Evolutionary conservation across 2,888 invertebrate genomes (phyloP).

Genomic region (Mesochorus sp.): DNA sequence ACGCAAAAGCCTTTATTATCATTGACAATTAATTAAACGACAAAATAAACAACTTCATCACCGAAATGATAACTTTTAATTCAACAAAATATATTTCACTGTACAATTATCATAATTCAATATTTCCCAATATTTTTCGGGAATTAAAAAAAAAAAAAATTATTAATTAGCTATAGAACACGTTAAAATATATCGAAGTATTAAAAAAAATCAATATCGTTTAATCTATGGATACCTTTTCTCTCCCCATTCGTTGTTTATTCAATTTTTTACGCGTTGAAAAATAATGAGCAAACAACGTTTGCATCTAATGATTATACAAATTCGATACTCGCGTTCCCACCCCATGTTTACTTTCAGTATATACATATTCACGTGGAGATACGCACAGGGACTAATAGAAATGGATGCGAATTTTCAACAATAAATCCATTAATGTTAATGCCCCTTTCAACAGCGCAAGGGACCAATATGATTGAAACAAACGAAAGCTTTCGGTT

Average conservation of each 20-base stretch:
- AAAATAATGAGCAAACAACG: constrained; percentile 41
- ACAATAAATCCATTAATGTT: constrained; percentile 79
- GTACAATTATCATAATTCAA: too few species aligned
- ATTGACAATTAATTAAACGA: too few species aligned
- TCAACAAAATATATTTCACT: too few species aligned
- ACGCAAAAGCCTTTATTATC: too few species aligned
- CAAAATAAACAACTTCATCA: too few species aligned
- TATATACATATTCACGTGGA: background rate
- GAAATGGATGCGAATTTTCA: constrained; percentile 75
- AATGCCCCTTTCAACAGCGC: constrained; percentile 72
- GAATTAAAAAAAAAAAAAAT: too few species aligned
- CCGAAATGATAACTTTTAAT: too few species aligned
- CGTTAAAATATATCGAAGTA: too few species aligned
- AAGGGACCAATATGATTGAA: constrained; percentile 69
- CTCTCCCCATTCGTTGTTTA: background rate
- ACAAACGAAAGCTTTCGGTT: constrained; percentile 71
- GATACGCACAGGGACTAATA: constrained; percentile 67
- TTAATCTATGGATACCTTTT: constrained; percentile 29
- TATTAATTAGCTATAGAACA: too few species aligned
- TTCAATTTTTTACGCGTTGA: background rate
- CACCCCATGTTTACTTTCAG: background rate
- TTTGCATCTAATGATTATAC: constrained; percentile 51
- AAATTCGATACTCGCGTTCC: constrained; percentile 34
- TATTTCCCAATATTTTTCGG: too few species aligned
- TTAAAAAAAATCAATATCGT: constrained; percentile 2